phyloP scores from a whole-genome alignment of 2,113 vertebrate species.

The Chaetorhynchus papuensis region DNA sequence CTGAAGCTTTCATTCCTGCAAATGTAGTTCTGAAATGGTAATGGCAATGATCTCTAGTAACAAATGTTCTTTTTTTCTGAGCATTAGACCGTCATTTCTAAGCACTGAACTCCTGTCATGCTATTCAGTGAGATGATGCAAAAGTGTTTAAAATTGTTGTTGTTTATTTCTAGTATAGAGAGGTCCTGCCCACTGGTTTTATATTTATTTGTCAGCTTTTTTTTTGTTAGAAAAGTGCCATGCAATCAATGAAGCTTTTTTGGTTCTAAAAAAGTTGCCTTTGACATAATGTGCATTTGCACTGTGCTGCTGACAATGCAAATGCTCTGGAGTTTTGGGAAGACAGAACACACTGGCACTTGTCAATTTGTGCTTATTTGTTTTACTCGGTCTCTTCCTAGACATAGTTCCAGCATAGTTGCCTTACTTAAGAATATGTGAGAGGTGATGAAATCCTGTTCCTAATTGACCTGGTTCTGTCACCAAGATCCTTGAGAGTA shows the following conservation, averaged over 20 bases:
- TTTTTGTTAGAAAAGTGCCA: background rate
- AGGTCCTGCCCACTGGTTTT: background rate
- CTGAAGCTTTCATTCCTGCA: slow-evolving; percentile 92
- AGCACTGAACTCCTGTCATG: background rate
- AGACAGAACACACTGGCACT: background rate
- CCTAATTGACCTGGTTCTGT: background rate
- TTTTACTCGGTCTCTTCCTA: background rate
- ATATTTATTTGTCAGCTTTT: background rate
- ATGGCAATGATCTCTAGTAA: background rate
- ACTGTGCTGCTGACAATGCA: background rate
- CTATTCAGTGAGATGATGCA: background rate
- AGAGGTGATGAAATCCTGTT: background rate
- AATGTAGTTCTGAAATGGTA: slow-evolving; percentile 89
- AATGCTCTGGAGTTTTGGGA: background rate
- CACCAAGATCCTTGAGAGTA: background rate
- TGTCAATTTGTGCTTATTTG: background rate
- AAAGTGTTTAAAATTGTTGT: background rate
- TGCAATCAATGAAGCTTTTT: background rate
- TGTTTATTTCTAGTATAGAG: background rate
- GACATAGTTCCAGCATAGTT: background rate
- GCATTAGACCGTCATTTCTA: background rate
- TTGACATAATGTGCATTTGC: background rate
- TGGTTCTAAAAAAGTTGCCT: background rate
- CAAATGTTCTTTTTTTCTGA: background rate
- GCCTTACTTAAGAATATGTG: background rate